Evolutionary conservation across 2,113 vertebrate species (phyloP).

Genomic region (Platycercus adscitus): DNA sequence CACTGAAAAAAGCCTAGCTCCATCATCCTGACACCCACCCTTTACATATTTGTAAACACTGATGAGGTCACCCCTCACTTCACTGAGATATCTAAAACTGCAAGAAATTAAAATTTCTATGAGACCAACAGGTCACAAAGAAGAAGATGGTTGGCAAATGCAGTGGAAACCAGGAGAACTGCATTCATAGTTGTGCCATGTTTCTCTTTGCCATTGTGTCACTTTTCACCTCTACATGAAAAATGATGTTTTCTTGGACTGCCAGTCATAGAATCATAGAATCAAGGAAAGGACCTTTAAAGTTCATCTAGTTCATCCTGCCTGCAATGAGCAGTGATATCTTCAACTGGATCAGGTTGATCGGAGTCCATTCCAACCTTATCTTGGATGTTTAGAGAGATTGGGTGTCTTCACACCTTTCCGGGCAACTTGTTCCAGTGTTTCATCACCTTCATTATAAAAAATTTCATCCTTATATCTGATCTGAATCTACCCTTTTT

Average conservation of each 20-base stretch:
- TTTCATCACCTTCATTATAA: background rate
- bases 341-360: background rate
- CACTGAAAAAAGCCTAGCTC: too few relatives aligned
- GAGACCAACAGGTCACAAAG: background rate
- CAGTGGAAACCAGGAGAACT: background rate
- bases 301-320: rapidly evolving
- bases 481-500: background rate
- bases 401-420: rapidly evolving
- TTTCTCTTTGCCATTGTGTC: background rate
- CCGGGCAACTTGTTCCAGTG: rapidly evolving
- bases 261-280: background rate
- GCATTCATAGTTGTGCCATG: rapidly evolving
- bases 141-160: rapidly evolving
- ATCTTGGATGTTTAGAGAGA: background rate
- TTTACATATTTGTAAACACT: too few relatives aligned
- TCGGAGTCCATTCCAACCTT: rapidly evolving
- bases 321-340: background rate
- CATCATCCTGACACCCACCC: too few relatives aligned
- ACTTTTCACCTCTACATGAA: background rate
- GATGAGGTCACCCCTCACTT: background rate
- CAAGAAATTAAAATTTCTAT: background rate
- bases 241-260: background rate
- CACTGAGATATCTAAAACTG: rapidly evolving
- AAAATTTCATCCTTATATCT: background rate
- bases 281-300: background rate